phyloP scores from a whole-genome alignment of 2,113 vertebrate species.

The Tiliqua scincoides region DNA sequence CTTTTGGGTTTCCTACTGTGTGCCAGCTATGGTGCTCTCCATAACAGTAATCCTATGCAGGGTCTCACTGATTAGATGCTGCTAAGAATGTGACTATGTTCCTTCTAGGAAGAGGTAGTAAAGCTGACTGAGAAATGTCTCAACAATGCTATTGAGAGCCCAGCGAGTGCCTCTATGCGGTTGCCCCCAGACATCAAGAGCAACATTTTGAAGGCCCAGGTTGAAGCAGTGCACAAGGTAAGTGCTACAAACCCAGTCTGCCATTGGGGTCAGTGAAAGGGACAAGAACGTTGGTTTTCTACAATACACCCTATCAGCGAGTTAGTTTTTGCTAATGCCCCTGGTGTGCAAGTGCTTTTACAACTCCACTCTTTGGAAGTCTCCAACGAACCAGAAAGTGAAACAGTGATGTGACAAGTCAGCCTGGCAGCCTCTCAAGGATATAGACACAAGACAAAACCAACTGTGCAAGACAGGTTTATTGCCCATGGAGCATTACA shows the following conservation, averaged over 20 bases:
- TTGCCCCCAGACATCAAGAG: slow-evolving; percentile 89
- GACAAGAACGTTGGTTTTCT: background rate
- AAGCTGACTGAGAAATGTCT: slow-evolving; percentile 92
- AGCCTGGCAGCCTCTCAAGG: too few relatives aligned
- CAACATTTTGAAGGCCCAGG: slow-evolving; percentile 93
- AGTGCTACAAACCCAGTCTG: background rate
- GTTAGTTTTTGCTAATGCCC: background rate
- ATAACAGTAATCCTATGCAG: background rate
- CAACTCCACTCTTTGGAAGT: background rate
- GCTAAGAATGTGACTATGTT: slow-evolving; percentile 28
- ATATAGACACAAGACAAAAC: too few relatives aligned
- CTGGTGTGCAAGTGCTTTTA: background rate
- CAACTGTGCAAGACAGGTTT: too few relatives aligned
- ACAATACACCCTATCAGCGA: background rate
- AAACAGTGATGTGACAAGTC: background rate
- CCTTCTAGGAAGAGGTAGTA: slow-evolving; percentile 85
- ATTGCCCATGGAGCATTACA: too few relatives aligned
- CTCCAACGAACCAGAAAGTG: background rate
- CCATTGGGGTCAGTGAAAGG: background rate
- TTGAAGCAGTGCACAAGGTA: slow-evolving; percentile 87
- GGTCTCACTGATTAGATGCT: slow-evolving; percentile 23
- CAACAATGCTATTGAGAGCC: slow-evolving; percentile 83
- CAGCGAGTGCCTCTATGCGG: slow-evolving; percentile 67
- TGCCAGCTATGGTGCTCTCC: background rate
- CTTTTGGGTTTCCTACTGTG: background rate